These are phyloP conservation scores for Phoxinus dragarum DNA, from an alignment of 2,797 vertebrate species.

Conservation along the genomic window DNA sequence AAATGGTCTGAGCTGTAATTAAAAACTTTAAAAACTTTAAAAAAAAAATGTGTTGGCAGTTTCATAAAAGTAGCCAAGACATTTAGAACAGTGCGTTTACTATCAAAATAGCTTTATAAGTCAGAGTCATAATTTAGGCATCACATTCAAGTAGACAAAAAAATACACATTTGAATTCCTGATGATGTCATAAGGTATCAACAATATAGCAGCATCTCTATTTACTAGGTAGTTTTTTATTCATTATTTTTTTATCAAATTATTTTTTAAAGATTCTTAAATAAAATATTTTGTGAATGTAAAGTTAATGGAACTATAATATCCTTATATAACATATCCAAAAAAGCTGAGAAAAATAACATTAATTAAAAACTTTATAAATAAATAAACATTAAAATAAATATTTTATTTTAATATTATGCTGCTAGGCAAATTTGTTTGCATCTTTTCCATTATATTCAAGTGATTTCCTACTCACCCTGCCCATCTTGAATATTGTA, in stretches of 20 bases:
- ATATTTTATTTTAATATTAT: too few relatives aligned
- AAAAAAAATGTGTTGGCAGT: not conserved
- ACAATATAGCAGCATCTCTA: not conserved
- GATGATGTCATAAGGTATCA: not conserved
- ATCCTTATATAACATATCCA: not conserved
- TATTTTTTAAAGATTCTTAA: too few relatives aligned
- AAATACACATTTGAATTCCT: not conserved
- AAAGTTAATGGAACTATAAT: not conserved
- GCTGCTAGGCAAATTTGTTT: too few relatives aligned
- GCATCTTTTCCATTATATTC: not conserved
- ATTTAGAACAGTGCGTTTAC: not conserved
- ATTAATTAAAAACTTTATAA: too few relatives aligned
- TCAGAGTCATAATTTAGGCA: not conserved
- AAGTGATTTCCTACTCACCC: constrained; percentile 72
- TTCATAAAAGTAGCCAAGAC: not conserved
- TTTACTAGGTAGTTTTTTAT: not conserved
- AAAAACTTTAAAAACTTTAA: not conserved
- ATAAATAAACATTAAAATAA: too few relatives aligned
- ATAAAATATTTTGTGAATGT: not conserved
- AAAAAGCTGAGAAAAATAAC: not conserved
- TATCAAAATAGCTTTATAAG: not conserved
- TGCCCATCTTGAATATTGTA: constrained; percentile 73
- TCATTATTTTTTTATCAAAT: not conserved
- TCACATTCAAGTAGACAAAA: not conserved
- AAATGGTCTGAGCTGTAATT: not conserved